Evolutionary conservation across 2,888 invertebrate genomes (phyloP).

Genomic region (Piscicola geometra): DNA sequence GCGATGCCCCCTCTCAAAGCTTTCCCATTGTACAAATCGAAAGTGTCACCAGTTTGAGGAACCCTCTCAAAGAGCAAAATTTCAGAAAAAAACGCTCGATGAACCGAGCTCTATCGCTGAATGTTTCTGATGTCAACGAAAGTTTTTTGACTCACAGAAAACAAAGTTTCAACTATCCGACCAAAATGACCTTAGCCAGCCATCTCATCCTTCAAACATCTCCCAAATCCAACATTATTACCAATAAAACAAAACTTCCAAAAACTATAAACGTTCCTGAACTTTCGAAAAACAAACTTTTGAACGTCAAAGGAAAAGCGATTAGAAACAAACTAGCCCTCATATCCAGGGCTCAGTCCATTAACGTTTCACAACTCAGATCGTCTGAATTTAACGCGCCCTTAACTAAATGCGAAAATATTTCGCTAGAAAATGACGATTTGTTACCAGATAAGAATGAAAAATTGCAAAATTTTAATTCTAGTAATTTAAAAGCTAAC

Average conservation of each 20-base stretch:
- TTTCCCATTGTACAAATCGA: constrained; percentile 36
- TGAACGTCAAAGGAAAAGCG: not conserved
- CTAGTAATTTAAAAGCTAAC: too few relatives aligned
- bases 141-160: not conserved
- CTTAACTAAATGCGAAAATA: not conserved
- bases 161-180: constrained; percentile 5
- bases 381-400: not conserved
- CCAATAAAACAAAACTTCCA: too few relatives aligned
- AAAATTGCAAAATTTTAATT: not conserved
- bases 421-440: not conserved
- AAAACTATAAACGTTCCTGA: not conserved
- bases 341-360: constrained; percentile 1
- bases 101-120: constrained; percentile 27
- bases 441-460: not conserved
- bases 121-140: not conserved
- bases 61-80: not conserved
- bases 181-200: too few relatives aligned
- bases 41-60: not conserved
- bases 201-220: not conserved
- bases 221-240: too few relatives aligned
- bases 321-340: not conserved
- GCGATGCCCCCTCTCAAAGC: constrained; percentile 29
- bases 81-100: constrained; percentile 11
- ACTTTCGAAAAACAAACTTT: not conserved
- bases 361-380: constrained; percentile 9